Evolutionary conservation across 92 coral and sea anemone species (phyloP), one percentile per base, ranked within the genome.

Genomic region (Epizoanthus ramosus): DNA sequence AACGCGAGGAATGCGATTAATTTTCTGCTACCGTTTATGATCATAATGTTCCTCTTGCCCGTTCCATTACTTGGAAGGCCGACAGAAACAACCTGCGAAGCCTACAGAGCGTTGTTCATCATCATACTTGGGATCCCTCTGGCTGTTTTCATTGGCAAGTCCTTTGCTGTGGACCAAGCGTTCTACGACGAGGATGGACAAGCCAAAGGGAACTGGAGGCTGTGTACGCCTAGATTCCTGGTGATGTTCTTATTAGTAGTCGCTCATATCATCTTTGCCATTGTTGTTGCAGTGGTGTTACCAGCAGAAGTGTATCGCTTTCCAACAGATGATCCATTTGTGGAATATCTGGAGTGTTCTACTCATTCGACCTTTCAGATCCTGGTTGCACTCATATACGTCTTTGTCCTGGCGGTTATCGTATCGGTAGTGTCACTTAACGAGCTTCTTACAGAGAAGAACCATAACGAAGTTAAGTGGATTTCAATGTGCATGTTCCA

Each of bases 291-390:
- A 7, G 5, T 88, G 43, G 54, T 85, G 8, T 72, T 88, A 1
- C 99, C 99, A 3, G 89, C 90, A 57, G 83, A 87, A 47, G 95
- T 97, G 22, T 63, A 58, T 60, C 90, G 91, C 64, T 80, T 85
- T 13, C 86, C 89, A 0, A 88, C 94, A 1, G 89, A 87, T 15
- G 96, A 87, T 59, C 88, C 92, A 1, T 91, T 86, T 67, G 89
- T 94, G 0, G 97, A 91, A 33, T 97, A 94, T 90, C 88, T 97
- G 71, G 99, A 97, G 84, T 97, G 99, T 75, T 89, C 94, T 25
- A 73, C 89, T 54, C 98, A 93, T 81, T 90, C 94, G 10, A 80
- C 89, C 37, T 91, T 86, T 70, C 93, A 92, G 75, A 92, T 97
- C 73, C 72, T 94, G 85, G 79, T 90, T 28, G 89, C 90, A 35